Percentiles rank a stretch among this genome's conserved stretches.
These are phyloP conservation scores for Taxidea taxus DNA, from an alignment of 2,113 vertebrate species.

Conservation along the genomic window DNA sequence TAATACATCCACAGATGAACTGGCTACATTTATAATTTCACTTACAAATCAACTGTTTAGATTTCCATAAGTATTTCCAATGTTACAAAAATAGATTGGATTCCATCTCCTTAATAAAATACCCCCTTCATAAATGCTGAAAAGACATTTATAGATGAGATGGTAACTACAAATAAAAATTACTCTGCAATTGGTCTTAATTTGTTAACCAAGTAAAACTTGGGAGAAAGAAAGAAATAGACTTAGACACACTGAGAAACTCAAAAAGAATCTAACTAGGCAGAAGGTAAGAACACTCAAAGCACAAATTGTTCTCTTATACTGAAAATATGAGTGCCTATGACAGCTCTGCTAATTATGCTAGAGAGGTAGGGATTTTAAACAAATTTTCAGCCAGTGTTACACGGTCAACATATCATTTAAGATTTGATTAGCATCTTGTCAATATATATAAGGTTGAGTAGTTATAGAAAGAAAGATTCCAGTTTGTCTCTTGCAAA, in stretches of 20 bases:
- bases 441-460: neutral
- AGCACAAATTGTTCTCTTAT: neutral
- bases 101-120: slow-evolving; percentile 29
- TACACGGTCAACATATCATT: neutral
- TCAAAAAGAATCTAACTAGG: neutral
- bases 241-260: neutral
- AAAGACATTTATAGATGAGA: slow-evolving; percentile 35
- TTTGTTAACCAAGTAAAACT: slow-evolving; percentile 39
- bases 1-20: neutral
- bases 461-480: neutral
- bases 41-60: slow-evolving; percentile 2
- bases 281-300: neutral
- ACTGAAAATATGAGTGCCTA: neutral
- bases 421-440: neutral
- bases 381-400: neutral
- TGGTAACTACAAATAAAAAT: neutral
- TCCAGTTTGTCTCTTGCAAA: slow-evolving; percentile 6
- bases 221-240: neutral
- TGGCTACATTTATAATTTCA: neutral
- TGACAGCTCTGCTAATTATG: neutral
- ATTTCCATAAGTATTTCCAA: neutral
- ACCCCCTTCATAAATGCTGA: neutral
- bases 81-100: neutral
- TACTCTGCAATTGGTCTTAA: neutral
- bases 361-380: neutral